Conservation (phyloP, 2,113 vertebrate genomes). For the Amazona vittata region DNA sequence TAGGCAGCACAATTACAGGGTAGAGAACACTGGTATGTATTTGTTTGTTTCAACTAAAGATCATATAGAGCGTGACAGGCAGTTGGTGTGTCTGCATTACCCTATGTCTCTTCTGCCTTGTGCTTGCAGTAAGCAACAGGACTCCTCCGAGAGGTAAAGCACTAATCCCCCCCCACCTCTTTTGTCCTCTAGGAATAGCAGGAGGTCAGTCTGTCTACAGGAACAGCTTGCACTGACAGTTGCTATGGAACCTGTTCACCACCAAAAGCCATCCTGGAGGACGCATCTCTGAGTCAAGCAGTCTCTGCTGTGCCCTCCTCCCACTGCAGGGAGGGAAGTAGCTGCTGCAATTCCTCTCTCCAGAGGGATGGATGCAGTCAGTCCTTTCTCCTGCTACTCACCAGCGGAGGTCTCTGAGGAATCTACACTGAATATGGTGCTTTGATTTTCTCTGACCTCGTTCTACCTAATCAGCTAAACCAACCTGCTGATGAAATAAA, state of each 20-base stretch:
- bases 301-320: accelerated
- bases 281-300: background rate
- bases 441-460: background rate
- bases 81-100: background rate
- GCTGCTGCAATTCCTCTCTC: background rate
- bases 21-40: background rate
- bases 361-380: background rate
- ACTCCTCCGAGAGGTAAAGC: background rate
- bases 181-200: background rate
- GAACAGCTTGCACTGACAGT: background rate
- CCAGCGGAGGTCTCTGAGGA: background rate
- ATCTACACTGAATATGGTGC: background rate
- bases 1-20: background rate
- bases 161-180: background rate
- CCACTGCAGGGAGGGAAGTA: background rate
- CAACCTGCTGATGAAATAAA: background rate
- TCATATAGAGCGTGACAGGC: background rate
- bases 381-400: background rate
- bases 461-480: background rate
- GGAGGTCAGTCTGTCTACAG: background rate
- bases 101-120: background rate
- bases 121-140: background rate
- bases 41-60: background rate
- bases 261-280: background rate
- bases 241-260: background rate